These are phyloP conservation scores for Chironomus tentans DNA, from an alignment of 2,888 invertebrate genomes.

Conservation along the genomic window DNA sequence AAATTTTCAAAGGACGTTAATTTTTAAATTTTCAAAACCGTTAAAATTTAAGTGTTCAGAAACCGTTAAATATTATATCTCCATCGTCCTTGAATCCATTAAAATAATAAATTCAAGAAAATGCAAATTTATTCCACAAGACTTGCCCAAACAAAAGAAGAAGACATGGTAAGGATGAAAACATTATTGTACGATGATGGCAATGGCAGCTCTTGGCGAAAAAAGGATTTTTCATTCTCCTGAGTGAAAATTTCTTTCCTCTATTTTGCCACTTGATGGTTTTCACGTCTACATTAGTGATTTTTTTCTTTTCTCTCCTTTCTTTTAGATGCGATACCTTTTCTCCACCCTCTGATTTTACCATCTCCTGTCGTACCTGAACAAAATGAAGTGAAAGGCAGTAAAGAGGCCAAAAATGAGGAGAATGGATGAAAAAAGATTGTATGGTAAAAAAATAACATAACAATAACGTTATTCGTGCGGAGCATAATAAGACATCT, in stretches of 20 bases:
- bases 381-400: constrained; percentile 4
- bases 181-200: too few relatives aligned
- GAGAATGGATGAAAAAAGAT: neutral
- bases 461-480: neutral
- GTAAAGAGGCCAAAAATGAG: neutral
- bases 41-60: too few relatives aligned
- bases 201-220: too few relatives aligned
- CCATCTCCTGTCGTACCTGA: neutral
- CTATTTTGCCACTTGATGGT: neutral
- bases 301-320: neutral
- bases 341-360: neutral
- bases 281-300: constrained; percentile 12
- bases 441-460: too few relatives aligned
- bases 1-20: too few relatives aligned
- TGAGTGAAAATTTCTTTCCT: neutral
- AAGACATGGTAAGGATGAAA: too few relatives aligned
- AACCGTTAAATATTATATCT: too few relatives aligned
- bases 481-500: constrained; percentile 13
- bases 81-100: too few relatives aligned
- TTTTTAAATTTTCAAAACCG: too few relatives aligned
- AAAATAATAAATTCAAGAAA: too few relatives aligned
- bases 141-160: too few relatives aligned
- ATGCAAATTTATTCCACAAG: too few relatives aligned
- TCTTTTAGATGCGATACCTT: neutral
- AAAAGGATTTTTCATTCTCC: neutral